Evolutionary conservation across 2,797 vertebrate genomes (phyloP).

Genomic region (Protonibea diacanthus): DNA sequence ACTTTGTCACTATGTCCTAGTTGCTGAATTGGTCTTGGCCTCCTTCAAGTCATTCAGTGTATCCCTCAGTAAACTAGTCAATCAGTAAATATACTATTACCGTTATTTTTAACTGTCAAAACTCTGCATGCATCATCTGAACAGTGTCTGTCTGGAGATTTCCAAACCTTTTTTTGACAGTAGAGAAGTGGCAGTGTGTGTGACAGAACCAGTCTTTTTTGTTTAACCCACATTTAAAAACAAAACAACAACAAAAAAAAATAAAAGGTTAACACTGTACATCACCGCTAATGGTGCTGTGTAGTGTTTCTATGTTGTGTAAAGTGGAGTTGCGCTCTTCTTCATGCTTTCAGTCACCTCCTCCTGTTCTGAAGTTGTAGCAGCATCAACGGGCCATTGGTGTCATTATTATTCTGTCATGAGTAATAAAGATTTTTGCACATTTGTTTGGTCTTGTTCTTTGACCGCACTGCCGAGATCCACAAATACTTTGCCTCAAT

Average conservation of each 20-base stretch:
- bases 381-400: slow-evolving; percentile 63
- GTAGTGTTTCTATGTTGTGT: slow-evolving; percentile 53
- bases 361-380: slow-evolving; percentile 66
- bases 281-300: slow-evolving; percentile 47
- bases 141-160: slow-evolving; percentile 52
- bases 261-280: slow-evolving; percentile 28
- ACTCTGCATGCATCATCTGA: slow-evolving; percentile 63
- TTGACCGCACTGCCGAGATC: not conserved
- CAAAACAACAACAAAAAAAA: slow-evolving; percentile 15
- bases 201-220: slow-evolving; percentile 46
- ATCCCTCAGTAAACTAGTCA: slow-evolving; percentile 38
- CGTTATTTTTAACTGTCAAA: slow-evolving; percentile 47
- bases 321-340: slow-evolving; percentile 48
- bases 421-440: slow-evolving; percentile 82
- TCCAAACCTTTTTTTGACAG: slow-evolving; percentile 44
- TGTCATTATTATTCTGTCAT: slow-evolving; percentile 74
- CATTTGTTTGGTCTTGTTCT: slow-evolving; percentile 59
- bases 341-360: slow-evolving; percentile 45
- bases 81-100: slow-evolving; percentile 31
- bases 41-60: slow-evolving; percentile 28
- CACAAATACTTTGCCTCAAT: slow-evolving; percentile 8
- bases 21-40: slow-evolving; percentile 18
- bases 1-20: slow-evolving; percentile 27
- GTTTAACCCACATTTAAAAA: slow-evolving; percentile 30
- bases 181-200: slow-evolving; percentile 42